phyloP scores from a whole-genome alignment of 1,140 invertebrate genomes.

The Neodiprion virginianus region DNA sequence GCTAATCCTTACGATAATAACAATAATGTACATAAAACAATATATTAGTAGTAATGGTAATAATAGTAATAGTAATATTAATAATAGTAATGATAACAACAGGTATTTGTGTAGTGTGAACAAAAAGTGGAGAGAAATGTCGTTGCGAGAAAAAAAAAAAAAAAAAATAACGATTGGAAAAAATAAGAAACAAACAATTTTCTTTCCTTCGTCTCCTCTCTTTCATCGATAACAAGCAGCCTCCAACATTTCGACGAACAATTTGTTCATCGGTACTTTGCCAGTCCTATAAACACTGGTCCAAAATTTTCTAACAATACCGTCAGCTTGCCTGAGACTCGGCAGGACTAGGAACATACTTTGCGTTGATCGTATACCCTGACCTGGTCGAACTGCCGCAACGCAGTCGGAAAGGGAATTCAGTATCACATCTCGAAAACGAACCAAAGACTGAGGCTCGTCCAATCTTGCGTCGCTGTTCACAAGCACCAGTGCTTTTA shows the following conservation, averaged over 20 bases:
- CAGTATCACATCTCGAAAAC: conserved; percentile 88
- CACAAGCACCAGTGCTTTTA: conserved; percentile 91
- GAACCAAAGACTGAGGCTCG: conserved; percentile 81
- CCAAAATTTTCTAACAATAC: conserved; percentile 90
- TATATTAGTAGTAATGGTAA: no score
- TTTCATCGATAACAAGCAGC: conserved; percentile 61
- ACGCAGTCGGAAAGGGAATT: conserved; percentile 87
- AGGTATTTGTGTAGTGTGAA: no score
- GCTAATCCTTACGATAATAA: no score
- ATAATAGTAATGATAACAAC: no score
- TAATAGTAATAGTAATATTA: no score
- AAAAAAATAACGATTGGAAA: no score
- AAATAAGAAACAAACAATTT: no score
- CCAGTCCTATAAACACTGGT: conserved; percentile 84
- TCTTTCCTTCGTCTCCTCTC: no score
- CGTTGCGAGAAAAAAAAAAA: no score
- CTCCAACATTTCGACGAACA: conserved; percentile 97
- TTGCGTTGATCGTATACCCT: conserved; percentile 74
- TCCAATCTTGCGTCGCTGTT: conserved; percentile 92
- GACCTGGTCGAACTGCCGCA: conserved; percentile 76
- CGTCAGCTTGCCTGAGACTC: conserved; percentile 87
- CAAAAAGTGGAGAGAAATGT: no score
- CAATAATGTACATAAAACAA: no score
- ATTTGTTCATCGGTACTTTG: conserved; percentile 93
- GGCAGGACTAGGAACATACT: conserved; percentile 90